phyloP scores from a whole-genome alignment of 2,113 vertebrate genomes.

The Mus musculus region GRCm39 chr19:8978001-8978500 shows the following conservation, averaged over 20 bases:
- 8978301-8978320: neutral
- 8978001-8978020: neutral
- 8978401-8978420: neutral
- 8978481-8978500: neutral
- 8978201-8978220: constrained; percentile 90
- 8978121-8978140: constrained; percentile 95
- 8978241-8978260: neutral
- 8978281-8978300: neutral
- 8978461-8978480: neutral
- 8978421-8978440: neutral
- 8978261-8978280: fast-evolving
- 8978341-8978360: neutral
- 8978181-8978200: constrained; percentile 78
- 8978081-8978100: constrained; percentile 93
- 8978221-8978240: constrained; percentile 89
- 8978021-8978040: constrained; percentile 83
- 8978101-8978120: constrained; percentile 92
- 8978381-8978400: neutral
- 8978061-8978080: constrained; percentile 97
- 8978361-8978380: fast-evolving
- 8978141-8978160: constrained; percentile 93
- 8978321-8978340: neutral
- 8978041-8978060: constrained; percentile 97
- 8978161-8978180: constrained; percentile 88
- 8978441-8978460: neutral